These are phyloP conservation scores for Nephrotoma flavescens DNA, from an alignment of 2,888 invertebrate species.

Conservation along the genomic window DNA sequence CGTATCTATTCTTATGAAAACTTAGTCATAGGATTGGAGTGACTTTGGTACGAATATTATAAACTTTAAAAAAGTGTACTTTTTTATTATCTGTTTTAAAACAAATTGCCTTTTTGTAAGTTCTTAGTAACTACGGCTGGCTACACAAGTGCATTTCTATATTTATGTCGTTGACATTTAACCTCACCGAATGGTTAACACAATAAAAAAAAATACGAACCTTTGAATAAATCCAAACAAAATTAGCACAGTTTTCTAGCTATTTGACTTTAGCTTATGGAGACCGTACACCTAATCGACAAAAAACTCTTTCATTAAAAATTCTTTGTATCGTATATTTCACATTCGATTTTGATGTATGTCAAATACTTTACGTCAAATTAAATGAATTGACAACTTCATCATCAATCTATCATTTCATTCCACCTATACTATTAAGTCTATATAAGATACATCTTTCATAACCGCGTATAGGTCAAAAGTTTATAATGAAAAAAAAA, in stretches of 20 bases:
- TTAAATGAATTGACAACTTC: background rate
- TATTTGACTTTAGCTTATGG: background rate
- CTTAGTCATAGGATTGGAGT: no score
- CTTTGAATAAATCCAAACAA: background rate
- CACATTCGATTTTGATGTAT: background rate
- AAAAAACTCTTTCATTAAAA: background rate
- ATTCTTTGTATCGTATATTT: background rate
- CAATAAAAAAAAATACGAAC: background rate
- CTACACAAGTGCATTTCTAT: no score
- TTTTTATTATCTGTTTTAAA: no score
- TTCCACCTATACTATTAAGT: background rate
- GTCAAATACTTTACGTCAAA: background rate
- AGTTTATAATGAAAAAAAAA: background rate
- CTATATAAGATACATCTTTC: background rate
- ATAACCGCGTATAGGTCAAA: background rate
- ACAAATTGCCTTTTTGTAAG: no score
- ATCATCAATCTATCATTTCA: background rate
- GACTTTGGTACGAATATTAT: no score
- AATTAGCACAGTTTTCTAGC: background rate
- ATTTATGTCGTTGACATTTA: no score
- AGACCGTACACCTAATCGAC: background rate
- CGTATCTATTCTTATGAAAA: no score
- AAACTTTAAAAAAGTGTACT: no score
- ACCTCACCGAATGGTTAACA: background rate
- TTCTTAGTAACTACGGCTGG: no score